phyloP scores from a whole-genome alignment of 2,797 vertebrate species.

The Rhinoraja longicauda region DNA sequence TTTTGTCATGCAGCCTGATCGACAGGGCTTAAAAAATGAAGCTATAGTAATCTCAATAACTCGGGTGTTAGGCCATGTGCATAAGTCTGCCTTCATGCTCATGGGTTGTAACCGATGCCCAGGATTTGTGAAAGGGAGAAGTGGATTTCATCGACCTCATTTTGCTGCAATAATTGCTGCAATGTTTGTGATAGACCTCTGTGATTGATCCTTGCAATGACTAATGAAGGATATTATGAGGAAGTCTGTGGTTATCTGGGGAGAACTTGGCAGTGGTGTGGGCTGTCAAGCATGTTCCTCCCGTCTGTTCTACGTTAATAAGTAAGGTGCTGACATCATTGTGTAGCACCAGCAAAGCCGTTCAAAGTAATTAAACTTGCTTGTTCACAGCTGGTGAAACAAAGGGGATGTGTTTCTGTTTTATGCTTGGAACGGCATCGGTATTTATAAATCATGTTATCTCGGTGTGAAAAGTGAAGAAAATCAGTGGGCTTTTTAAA shows the following conservation, averaged over 20 bases:
- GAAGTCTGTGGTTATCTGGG: neutral
- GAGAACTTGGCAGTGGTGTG: neutral
- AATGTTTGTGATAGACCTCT: constrained; percentile 15
- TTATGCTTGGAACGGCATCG: neutral
- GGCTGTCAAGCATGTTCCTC: neutral
- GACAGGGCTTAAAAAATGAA: neutral
- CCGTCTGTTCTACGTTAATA: neutral
- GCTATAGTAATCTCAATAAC: neutral
- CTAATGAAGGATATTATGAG: neutral
- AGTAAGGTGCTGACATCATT: neutral
- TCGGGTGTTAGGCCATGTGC: neutral
- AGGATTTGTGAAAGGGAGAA: constrained; percentile 33
- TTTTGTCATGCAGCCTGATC: too few species aligned
- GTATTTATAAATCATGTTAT: neutral
- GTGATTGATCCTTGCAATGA: neutral
- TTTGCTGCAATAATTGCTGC: neutral
- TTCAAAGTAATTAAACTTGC: neutral
- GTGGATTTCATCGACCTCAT: constrained; percentile 15
- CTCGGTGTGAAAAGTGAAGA: neutral
- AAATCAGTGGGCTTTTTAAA: neutral
- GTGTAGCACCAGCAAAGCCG: neutral
- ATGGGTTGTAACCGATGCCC: neutral
- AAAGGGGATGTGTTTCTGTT: neutral
- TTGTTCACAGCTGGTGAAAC: neutral
- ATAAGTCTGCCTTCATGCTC: neutral